Conservation (phyloP, 2,113 vertebrate genomes). For the Chaetorhynchus papuensis region DNA sequence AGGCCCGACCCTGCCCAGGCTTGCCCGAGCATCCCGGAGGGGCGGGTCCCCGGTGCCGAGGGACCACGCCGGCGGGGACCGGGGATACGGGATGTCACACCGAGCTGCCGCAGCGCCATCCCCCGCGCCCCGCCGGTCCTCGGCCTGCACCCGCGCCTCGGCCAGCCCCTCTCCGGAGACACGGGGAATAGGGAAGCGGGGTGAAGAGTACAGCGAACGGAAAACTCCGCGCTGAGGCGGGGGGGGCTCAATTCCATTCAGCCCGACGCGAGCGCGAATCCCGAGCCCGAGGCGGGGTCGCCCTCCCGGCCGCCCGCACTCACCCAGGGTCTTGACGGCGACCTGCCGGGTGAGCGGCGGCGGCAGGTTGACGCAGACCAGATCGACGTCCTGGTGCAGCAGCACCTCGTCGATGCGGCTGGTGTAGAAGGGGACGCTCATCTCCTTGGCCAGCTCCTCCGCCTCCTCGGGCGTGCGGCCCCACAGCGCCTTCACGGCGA, state of each 20-base stretch:
- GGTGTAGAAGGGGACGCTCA: slow-evolving; percentile 95
- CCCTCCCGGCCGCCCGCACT: slow-evolving; percentile 41
- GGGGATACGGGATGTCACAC: not conserved
- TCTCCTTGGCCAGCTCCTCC: slow-evolving; percentile 96
- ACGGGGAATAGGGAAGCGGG: not conserved
- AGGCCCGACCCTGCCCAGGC: not conserved
- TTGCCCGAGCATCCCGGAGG: not conserved
- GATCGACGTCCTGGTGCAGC: slow-evolving; percentile 94
- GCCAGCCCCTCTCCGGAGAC: not conserved
- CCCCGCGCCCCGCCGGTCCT: not conserved
- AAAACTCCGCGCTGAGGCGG: not conserved
- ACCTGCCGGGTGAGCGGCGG: slow-evolving; percentile 95
- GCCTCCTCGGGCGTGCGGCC: slow-evolving; percentile 95
- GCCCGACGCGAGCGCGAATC: not conserved
- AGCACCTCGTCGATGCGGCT: slow-evolving; percentile 97
- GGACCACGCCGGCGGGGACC: not conserved
- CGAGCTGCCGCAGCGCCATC: not conserved
- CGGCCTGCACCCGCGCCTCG: not conserved
- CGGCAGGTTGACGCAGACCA: slow-evolving; percentile 97
- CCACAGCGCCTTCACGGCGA: slow-evolving; percentile 94
- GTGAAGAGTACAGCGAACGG: not conserved
- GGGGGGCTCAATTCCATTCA: not conserved
- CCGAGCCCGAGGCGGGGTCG: not conserved
- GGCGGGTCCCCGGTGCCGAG: not conserved
- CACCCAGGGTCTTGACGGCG: slow-evolving; percentile 94